Percentiles rank a stretch among this genome's conserved stretches.
Evolutionary conservation across 2,113 vertebrate genomes (phyloP).

Genomic region (Hoplias malabaricus): DNA sequence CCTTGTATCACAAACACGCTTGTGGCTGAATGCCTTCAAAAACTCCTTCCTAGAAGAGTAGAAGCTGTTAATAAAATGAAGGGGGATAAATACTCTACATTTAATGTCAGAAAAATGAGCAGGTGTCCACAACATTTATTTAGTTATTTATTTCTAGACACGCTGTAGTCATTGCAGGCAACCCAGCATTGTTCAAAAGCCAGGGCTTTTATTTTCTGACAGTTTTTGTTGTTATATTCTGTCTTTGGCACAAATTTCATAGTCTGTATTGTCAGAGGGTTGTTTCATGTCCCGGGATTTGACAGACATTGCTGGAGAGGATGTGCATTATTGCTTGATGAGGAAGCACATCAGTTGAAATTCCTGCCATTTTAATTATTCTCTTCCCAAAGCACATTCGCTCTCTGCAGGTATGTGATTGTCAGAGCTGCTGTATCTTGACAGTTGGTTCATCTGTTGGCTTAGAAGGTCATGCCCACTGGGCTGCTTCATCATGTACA

Average conservation of each 20-base stretch:
- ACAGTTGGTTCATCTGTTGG: slow-evolving; percentile 2
- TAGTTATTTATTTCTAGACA: not conserved
- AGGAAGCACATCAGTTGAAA: not conserved
- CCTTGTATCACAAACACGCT: too few species aligned
- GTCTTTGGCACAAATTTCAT: not conserved
- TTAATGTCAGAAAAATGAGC: too few species aligned
- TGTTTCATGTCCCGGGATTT: not conserved
- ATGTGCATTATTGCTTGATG: not conserved
- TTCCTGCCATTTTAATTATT: slow-evolving; percentile 1
- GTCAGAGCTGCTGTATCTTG: not conserved
- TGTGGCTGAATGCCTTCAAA: too few species aligned
- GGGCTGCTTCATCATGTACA: not conserved
- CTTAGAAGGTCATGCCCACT: not conserved
- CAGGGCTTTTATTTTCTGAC: not conserved
- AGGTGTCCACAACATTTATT: too few species aligned
- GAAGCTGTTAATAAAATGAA: too few species aligned
- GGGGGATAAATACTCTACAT: too few species aligned
- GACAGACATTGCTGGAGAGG: not conserved
- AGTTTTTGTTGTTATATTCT: not conserved
- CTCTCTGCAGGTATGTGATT: not conserved
- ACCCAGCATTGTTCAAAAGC: not conserved
- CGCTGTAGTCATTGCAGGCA: not conserved
- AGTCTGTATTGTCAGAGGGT: not conserved
- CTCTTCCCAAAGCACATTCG: not conserved
- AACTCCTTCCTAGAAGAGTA: too few species aligned